phyloP scores from a whole-genome alignment of 2,888 invertebrate genomes.

The Cheilosia scutellata region DNA sequence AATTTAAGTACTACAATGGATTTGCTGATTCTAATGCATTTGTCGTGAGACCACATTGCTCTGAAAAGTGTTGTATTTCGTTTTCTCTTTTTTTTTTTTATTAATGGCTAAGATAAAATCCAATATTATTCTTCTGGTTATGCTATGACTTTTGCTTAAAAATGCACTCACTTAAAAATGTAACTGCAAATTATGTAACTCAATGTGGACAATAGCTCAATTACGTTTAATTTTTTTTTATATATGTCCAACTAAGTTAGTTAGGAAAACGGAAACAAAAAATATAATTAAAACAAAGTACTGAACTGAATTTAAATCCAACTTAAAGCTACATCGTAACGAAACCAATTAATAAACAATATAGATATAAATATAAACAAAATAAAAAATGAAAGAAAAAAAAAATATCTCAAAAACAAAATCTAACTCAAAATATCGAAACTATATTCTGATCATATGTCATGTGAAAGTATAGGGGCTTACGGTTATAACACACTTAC shows the following conservation, averaged over 20 bases:
- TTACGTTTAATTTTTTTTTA: conserved; percentile 40
- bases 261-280: conserved; percentile 34
- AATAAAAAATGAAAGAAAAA: conserved; percentile 12
- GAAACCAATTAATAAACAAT: conserved; percentile 35
- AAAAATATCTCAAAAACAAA: conserved; percentile 6
- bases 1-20: conserved; percentile 34
- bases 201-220: conserved; percentile 48
- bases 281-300: conserved; percentile 25
- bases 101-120: conserved; percentile 34
- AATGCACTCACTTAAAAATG: conserved; percentile 45
- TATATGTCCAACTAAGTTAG: conserved; percentile 46
- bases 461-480: conserved; percentile 41
- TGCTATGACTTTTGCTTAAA: conserved; percentile 71
- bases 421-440: conserved; percentile 28
- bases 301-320: conserved; percentile 26
- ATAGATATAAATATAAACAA: conserved; percentile 2
- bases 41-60: conserved; percentile 65
- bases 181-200: conserved; percentile 46
- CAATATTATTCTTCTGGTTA: conserved; percentile 72
- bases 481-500: conserved; percentile 85
- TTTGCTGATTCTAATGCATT: conserved; percentile 39
- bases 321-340: conserved; percentile 48
- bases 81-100: conserved; percentile 6
- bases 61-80: conserved; percentile 34
- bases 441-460: conserved; percentile 52